A percentile compares a stretch with the other conserved stretches of the same genome.
These are phyloP conservation scores for Dasyprocta punctata DNA, from an alignment of 2,113 vertebrate species.

Conservation along the genomic window DNA sequence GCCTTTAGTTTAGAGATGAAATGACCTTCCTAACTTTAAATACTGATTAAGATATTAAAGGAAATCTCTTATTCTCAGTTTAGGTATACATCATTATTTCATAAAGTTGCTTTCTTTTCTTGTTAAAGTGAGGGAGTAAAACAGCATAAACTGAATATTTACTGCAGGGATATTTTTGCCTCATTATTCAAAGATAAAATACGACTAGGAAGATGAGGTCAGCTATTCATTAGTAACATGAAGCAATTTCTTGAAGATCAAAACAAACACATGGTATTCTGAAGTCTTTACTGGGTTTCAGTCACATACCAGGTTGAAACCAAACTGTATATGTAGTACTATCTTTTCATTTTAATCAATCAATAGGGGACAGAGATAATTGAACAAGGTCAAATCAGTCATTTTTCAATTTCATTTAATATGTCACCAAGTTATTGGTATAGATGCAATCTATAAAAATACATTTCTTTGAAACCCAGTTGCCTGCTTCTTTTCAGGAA, in stretches of 20 bases:
- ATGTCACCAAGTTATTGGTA: slow-evolving; percentile 19
- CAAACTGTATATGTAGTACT: slow-evolving; percentile 24
- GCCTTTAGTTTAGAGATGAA: slow-evolving; percentile 45
- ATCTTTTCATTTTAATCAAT: slow-evolving; percentile 50
- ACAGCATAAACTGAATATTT: slow-evolving; percentile 80
- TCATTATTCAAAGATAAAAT: slow-evolving; percentile 83
- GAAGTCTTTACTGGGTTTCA: slow-evolving; percentile 59
- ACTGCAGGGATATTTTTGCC: slow-evolving; percentile 79
- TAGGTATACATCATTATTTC: slow-evolving; percentile 77
- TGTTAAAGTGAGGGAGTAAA: slow-evolving; percentile 63
- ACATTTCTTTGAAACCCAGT: background rate
- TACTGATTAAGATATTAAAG: slow-evolving; percentile 79
- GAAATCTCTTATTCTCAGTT: slow-evolving; percentile 78
- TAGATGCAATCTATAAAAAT: background rate
- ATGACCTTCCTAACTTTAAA: slow-evolving; percentile 69
- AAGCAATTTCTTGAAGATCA: slow-evolving; percentile 83
- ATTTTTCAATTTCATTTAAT: slow-evolving; percentile 56
- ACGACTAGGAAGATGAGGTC: slow-evolving; percentile 76
- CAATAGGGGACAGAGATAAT: slow-evolving; percentile 36
- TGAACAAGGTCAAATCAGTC: slow-evolving; percentile 50
- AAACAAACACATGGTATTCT: slow-evolving; percentile 79
- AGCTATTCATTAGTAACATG: slow-evolving; percentile 78
- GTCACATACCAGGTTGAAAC: slow-evolving; percentile 60
- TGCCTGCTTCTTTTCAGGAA: slow-evolving; percentile 4
- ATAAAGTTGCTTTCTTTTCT: slow-evolving; percentile 74